Evolutionary conservation across 1,140 invertebrate species (phyloP).

Genomic region (Papilio xuthus): DNA sequence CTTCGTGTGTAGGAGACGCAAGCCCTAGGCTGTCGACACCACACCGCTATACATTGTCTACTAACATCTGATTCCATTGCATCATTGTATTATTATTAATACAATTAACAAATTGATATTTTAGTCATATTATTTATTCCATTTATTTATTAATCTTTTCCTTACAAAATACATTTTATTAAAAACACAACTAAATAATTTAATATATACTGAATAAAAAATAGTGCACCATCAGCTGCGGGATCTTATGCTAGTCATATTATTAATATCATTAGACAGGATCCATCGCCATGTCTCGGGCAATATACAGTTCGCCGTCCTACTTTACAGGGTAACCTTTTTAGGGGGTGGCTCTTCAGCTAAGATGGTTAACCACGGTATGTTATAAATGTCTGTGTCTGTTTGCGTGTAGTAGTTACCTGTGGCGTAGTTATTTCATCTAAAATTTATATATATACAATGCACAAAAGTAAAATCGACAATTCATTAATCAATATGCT

Average conservation of each 20-base stretch:
- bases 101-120: too few species aligned
- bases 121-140: too few species aligned
- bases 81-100: neutral
- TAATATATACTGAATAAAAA: too few species aligned
- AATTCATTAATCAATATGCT: neutral
- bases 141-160: too few species aligned
- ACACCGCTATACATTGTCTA: neutral
- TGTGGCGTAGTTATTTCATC: too few species aligned
- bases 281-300: neutral
- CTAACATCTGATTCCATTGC: neutral
- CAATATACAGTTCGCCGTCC: neutral
- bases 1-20: conserved; percentile 69
- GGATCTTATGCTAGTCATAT: too few species aligned
- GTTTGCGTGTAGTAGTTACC: neutral
- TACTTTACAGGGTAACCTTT: neutral
- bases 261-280: neutral
- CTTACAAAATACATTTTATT: too few species aligned
- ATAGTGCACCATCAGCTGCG: too few species aligned
- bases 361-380: neutral
- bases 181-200: too few species aligned
- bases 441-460: neutral
- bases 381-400: neutral
- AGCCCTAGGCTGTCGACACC: conserved; percentile 1
- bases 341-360: neutral
- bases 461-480: neutral